Evolutionary conservation across 2,797 vertebrate species (phyloP), one percentile per base, ranked within the genome.

Genomic region (Pipistrellus kuhlii): DNA sequence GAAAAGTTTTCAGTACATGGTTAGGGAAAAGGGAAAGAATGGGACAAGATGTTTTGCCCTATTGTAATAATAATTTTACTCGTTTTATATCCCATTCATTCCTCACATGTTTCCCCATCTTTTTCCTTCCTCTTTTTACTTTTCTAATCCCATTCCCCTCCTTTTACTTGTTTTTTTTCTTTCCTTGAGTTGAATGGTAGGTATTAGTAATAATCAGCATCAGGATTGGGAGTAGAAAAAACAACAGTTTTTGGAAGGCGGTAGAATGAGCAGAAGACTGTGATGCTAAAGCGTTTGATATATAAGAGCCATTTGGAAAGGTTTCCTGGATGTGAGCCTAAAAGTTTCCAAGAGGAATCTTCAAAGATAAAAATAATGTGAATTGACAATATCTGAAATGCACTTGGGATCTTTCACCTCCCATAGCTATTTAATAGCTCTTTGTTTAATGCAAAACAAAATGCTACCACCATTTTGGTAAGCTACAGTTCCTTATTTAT

Each of bases 401-500:
- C 17, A 38, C 57, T 48, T 53, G n/a, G 25, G 83, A 81, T n/a
- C 35, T 86, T 69, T 84, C 13, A 30, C 41, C 25, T 35, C 78
- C 73, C 53, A 44, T 78, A 59, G 51, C 25, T 89, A 32, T 77
- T 77, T 80, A 18, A 72, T n/a, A 69, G 14, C 7, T 85, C 35
- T 90, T 73, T 76, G 32, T 51, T 69, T 44, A 91, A 81, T 85
- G 59, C 20, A 84, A 68, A 17, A 85, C 53, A 62, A 77, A 93
- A 72, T 83, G 44, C 27, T 18, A 44, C 11, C 83, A 75, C 84
- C 23, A 21, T 59, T 81, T 85, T 94, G 62, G 72, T 85, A 38
- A 82, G 8, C 17, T 55, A 20, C 6, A 71, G 11, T 93, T 95
- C 17, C 44, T 88, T 82, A 20, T 81, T 96, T 93, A 57, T 48